Base-by-base conservation (phyloP, 1,140 invertebrate genomes). In the Rhopalosiphum padi region DNA sequence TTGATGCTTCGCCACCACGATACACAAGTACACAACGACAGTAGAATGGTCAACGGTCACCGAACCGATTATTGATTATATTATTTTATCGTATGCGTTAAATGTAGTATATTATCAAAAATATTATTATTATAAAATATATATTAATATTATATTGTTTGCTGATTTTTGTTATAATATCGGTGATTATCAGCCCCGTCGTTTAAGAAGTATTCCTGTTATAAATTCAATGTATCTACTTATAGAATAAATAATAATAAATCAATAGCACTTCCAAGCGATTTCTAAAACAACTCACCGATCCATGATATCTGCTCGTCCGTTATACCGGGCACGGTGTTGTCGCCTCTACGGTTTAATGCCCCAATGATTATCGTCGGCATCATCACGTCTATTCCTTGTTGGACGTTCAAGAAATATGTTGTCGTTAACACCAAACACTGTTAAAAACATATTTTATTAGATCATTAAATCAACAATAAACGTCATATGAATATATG, bases 341-440 rank as follows among this genome's bases (percentile, higher is more conserved):
- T n/a, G 4, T 82, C 7, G 60, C 22, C 5, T 22, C 35, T 83
- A 37, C 0, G 0, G 1, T 30, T 7, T 35, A 91, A 48, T 7
- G 90, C 41, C 22, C 30, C 68, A n/a, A 91, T 51, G 21, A 91
- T 91, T 35, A 51, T 25, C 18, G 68, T 91, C 8, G 90, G 90
- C 60, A 91, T 91, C 60, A 82, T 35, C 9, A 91, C 15, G 43
- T 91, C 43, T 21, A 91, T 48, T 4, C 90, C 90, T 91, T 91
- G 90, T 8, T 77, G 68, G 35, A 37, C 68, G 22, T 91, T 91
- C 8, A 91, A 48, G 15, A 91, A 91, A 48, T 91, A 91, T 68
- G 90, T 82, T 23, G 90, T 91, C 90, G 90, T 91, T 22, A 91
- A 91, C 68, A 91, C 68, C 90, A 91, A 91, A 91, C 90, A 91